phyloP scores from a whole-genome alignment of 2,797 vertebrate species.

The Setipinna tenuifilis region DNA sequence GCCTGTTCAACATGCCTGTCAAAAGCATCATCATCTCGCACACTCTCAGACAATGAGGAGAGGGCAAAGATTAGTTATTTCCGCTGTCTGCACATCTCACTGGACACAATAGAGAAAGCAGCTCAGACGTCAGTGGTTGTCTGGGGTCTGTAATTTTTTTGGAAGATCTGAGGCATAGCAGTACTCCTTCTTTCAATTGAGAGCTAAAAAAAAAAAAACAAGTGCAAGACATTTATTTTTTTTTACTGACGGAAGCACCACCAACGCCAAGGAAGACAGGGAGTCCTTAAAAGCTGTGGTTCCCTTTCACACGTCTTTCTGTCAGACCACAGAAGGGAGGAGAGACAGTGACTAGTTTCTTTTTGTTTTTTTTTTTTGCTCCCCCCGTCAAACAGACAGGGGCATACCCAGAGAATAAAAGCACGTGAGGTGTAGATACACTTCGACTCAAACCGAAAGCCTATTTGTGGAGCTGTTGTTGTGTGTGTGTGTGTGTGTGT shows the following conservation, averaged over 20 bases:
- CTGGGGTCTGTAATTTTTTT: not conserved
- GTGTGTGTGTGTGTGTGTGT: not conserved
- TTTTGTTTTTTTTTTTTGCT: too few relatives aligned
- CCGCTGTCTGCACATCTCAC: not conserved
- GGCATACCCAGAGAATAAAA: not conserved
- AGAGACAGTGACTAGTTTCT: not conserved
- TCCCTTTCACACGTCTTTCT: not conserved
- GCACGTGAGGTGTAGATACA: not conserved
- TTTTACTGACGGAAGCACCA: not conserved
- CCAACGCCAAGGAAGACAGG: not conserved
- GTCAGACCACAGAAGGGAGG: not conserved
- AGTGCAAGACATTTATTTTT: not conserved
- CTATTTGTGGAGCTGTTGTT: not conserved
- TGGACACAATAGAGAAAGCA: not conserved
- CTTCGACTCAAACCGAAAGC: not conserved
- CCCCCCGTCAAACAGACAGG: not conserved
- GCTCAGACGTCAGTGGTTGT: not conserved
- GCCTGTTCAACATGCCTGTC: not conserved
- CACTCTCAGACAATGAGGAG: too few relatives aligned
- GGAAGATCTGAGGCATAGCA: not conserved
- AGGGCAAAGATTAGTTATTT: not conserved
- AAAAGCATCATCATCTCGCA: not conserved
- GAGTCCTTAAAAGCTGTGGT: not conserved
- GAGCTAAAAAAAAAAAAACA: not conserved
- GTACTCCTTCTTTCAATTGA: not conserved